phyloP scores from a whole-genome alignment of 2,113 vertebrate species.

The Halichoerus grypus region DNA sequence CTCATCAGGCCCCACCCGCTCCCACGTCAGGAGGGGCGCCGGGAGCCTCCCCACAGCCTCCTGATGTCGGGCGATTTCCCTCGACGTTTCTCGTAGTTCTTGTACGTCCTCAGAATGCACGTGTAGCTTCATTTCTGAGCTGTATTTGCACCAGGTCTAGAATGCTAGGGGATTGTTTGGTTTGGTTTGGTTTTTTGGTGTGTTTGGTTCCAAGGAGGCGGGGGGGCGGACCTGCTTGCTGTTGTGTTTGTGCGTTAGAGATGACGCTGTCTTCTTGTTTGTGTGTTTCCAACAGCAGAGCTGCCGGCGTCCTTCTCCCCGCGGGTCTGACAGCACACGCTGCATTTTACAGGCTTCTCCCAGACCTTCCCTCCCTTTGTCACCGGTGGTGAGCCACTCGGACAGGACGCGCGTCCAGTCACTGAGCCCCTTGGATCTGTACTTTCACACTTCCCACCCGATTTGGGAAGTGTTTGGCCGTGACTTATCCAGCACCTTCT shows the following conservation, averaged over 20 bases:
- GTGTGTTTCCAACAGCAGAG: neutral
- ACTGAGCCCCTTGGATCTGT: neutral
- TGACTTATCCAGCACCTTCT: neutral
- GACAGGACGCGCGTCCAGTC: neutral
- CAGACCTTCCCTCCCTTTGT: neutral
- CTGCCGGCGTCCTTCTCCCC: neutral
- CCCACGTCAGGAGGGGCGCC: no score
- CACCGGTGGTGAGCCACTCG: neutral
- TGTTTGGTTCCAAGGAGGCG: neutral
- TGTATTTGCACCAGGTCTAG: neutral
- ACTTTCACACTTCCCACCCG: neutral
- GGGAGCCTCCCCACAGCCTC: neutral
- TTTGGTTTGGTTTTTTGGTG: neutral
- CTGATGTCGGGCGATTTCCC: neutral
- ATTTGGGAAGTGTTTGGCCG: neutral
- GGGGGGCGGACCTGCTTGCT: rapidly evolving
- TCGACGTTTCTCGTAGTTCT: neutral
- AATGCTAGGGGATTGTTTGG: neutral
- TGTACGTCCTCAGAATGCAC: neutral
- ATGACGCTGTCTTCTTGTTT: neutral
- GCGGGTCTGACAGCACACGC: neutral
- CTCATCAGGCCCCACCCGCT: neutral
- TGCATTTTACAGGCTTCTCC: neutral
- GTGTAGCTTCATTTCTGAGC: neutral
- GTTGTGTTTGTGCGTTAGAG: no score